phyloP scores from a whole-genome alignment of 1,140 invertebrate species.

The Aphelinus certus region DNA sequence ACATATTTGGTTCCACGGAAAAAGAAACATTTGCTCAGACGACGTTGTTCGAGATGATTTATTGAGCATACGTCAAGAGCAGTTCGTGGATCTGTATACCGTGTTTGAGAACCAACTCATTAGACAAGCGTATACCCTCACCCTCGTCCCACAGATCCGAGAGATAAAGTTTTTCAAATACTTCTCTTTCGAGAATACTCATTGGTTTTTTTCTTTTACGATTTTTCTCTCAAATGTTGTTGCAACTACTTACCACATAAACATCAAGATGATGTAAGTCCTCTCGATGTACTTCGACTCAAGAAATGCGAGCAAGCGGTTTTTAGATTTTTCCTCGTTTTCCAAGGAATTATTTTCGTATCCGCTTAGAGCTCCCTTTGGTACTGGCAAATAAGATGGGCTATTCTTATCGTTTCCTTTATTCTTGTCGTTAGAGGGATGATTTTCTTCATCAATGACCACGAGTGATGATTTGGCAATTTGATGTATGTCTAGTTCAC shows the following conservation, averaged over 20 bases:
- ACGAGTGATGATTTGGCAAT: constrained; percentile 1
- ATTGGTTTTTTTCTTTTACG: background rate
- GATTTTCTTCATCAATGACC: background rate
- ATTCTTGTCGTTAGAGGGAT: background rate
- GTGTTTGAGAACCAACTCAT: too few relatives aligned
- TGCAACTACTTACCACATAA: constrained; percentile 13
- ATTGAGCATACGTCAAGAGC: too few relatives aligned
- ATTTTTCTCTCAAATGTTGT: background rate
- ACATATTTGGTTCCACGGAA: too few relatives aligned
- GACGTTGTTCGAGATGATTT: too few relatives aligned
- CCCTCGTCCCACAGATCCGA: too few relatives aligned
- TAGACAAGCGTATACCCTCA: too few relatives aligned
- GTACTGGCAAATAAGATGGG: background rate
- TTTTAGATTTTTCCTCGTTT: background rate
- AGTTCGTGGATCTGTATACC: too few relatives aligned
- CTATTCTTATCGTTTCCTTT: background rate
- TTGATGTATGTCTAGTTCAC: constrained; percentile 7
- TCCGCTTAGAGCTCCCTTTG: background rate
- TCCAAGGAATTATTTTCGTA: background rate
- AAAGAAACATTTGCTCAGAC: too few relatives aligned
- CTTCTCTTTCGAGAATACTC: too few relatives aligned
- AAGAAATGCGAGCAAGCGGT: background rate
- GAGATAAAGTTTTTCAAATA: too few relatives aligned
- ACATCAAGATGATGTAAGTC: background rate
- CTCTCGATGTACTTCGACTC: constrained; percentile 15